A percentile compares a stretch with the other conserved stretches of the same genome.
These are phyloP conservation scores for Pelochelys cantorii DNA, from an alignment of 2,797 vertebrate genomes.

Conservation along the genomic window DNA sequence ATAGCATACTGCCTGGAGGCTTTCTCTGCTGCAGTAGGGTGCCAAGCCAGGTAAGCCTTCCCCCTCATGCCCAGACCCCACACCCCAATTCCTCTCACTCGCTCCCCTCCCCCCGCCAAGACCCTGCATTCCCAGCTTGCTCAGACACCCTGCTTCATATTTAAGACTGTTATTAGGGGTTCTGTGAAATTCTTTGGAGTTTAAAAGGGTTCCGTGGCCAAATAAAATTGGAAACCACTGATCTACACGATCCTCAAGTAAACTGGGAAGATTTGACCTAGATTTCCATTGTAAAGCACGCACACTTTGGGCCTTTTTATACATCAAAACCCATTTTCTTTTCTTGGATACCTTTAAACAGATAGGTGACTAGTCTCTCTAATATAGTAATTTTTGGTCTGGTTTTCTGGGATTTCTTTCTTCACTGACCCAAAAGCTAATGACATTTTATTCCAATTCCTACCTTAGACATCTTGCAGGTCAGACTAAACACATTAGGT, in stretches of 20 bases:
- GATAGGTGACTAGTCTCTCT: background rate
- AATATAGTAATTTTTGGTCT: background rate
- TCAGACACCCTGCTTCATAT: too few relatives aligned
- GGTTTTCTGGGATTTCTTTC: background rate
- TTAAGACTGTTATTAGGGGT: too few relatives aligned
- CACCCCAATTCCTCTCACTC: too few relatives aligned
- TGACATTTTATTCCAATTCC: background rate
- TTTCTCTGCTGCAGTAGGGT: too few relatives aligned
- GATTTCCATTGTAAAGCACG: background rate
- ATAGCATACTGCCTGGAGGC: too few relatives aligned
- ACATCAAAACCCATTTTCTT: background rate
- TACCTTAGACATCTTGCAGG: background rate
- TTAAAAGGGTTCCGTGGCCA: too few relatives aligned
- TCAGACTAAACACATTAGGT: background rate
- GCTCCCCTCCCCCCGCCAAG: too few relatives aligned
- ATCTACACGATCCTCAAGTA: background rate
- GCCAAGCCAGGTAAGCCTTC: too few relatives aligned
- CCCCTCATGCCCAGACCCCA: too few relatives aligned
- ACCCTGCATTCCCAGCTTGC: too few relatives aligned
- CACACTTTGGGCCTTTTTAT: background rate
- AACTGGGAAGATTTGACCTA: background rate
- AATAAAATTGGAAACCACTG: too few relatives aligned
- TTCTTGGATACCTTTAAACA: background rate
- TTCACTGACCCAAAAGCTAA: background rate
- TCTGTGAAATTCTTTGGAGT: too few relatives aligned